Conservation (phyloP, 2,113 vertebrate species). For the Leucopsar rothschildi region DNA sequence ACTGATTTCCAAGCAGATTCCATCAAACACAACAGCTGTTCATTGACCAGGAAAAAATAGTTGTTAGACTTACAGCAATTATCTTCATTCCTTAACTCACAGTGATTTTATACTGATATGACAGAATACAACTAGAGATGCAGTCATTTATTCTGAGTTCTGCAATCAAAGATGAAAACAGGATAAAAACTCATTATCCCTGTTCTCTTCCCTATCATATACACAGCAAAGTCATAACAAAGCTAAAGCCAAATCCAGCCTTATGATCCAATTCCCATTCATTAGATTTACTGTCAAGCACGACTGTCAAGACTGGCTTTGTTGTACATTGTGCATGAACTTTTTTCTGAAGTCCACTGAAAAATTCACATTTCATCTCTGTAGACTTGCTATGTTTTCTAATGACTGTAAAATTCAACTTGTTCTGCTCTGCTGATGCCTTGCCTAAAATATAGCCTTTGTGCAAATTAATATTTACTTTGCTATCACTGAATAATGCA, state of each 20-base stretch:
- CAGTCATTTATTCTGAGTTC: background rate
- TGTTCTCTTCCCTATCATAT: background rate
- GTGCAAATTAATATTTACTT: slow-evolving; percentile 41
- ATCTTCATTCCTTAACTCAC: background rate
- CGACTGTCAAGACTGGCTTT: background rate
- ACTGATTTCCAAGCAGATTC: background rate
- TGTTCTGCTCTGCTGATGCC: slow-evolving; percentile 28
- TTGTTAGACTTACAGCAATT: background rate
- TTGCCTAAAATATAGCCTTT: slow-evolving; percentile 4
- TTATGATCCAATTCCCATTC: background rate
- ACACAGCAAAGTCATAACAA: background rate
- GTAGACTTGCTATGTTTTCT: background rate
- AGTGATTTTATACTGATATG: background rate
- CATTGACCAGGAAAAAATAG: background rate
- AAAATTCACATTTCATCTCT: slow-evolving; percentile 23
- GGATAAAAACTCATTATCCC: background rate
- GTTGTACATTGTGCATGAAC: background rate
- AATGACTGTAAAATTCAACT: slow-evolving; percentile 36
- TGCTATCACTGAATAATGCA: slow-evolving; percentile 41
- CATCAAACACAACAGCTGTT: background rate
- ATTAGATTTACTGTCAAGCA: slow-evolving; percentile 14
- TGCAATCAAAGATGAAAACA: background rate
- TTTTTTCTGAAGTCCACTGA: background rate
- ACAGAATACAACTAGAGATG: background rate
- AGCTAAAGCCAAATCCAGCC: background rate